phyloP scores from a whole-genome alignment of 1,140 invertebrate genomes.

The Drosophila aff. region DNA sequence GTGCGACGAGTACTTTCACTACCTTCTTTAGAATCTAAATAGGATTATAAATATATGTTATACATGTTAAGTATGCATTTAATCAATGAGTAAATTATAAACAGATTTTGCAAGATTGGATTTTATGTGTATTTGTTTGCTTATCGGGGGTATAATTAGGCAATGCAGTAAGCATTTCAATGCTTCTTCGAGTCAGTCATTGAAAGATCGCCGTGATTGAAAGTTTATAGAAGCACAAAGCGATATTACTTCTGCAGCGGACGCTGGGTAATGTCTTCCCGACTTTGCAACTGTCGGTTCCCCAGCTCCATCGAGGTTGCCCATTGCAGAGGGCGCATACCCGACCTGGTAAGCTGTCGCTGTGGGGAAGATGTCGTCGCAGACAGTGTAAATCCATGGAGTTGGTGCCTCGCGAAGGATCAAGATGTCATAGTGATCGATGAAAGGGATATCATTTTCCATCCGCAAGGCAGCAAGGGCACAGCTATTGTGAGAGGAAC shows the following conservation, averaged over 20 bases:
- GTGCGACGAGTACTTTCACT: slow-evolving; percentile 82
- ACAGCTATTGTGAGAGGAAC: slow-evolving; percentile 89
- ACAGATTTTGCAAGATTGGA: neutral
- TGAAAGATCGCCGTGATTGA: neutral
- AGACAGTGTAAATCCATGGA: slow-evolving; percentile 32
- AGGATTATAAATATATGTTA: neutral
- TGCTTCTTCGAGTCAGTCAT: neutral
- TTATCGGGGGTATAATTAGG: neutral
- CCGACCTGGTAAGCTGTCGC: slow-evolving; percentile 57
- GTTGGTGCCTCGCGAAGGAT: slow-evolving; percentile 32
- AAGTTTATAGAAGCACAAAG: neutral
- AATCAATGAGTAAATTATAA: slow-evolving; percentile 12
- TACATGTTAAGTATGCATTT: slow-evolving; percentile 46
- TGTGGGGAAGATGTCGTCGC: slow-evolving; percentile 49
- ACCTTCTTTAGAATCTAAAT: slow-evolving; percentile 51
- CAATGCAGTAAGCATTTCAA: neutral
- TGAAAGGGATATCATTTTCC: slow-evolving; percentile 86
- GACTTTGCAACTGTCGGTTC: slow-evolving; percentile 68
- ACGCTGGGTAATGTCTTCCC: neutral
- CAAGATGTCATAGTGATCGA: slow-evolving; percentile 52
- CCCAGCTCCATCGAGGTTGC: slow-evolving; percentile 52
- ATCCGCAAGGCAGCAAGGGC: slow-evolving; percentile 89
- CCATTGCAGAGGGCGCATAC: slow-evolving; percentile 49
- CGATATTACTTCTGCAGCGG: neutral
- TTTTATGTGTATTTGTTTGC: neutral